A percentile compares a stretch with the other conserved stretches of the same genome.
phyloP scores from a whole-genome alignment of 2,113 vertebrate species.

The Bungarus multicinctus region DNA sequence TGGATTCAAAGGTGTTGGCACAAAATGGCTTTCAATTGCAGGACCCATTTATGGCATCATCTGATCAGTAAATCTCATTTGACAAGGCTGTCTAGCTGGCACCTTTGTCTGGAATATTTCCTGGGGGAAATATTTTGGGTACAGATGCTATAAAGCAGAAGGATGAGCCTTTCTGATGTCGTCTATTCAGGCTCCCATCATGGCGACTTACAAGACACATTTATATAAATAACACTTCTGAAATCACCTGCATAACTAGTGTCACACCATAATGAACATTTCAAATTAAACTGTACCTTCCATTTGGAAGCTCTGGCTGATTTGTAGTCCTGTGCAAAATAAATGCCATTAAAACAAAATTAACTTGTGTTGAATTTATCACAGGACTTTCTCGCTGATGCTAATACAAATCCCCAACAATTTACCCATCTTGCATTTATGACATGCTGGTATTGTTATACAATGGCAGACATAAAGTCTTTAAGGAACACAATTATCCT shows the following conservation, averaged over 20 bases:
- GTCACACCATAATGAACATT: background rate
- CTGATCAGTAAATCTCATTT: background rate
- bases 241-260: background rate
- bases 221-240: background rate
- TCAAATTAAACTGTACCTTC: background rate
- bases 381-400: background rate
- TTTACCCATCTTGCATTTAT: slow-evolving; percentile 10
- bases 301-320: background rate
- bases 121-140: background rate
- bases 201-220: background rate
- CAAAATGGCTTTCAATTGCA: background rate
- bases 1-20: background rate
- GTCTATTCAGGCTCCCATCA: background rate
- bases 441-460: background rate
- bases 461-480: background rate
- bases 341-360: slow-evolving; percentile 2
- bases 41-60: background rate
- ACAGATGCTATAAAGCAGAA: background rate
- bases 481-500: slow-evolving; percentile 22
- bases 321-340: background rate
- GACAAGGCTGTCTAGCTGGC: background rate
- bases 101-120: background rate
- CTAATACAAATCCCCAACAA: background rate
- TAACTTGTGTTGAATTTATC: slow-evolving; percentile 17
- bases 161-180: background rate